These are phyloP conservation scores for Rissa tridactyla DNA, from an alignment of 2,113 vertebrate species.

Conservation along the genomic window DNA sequence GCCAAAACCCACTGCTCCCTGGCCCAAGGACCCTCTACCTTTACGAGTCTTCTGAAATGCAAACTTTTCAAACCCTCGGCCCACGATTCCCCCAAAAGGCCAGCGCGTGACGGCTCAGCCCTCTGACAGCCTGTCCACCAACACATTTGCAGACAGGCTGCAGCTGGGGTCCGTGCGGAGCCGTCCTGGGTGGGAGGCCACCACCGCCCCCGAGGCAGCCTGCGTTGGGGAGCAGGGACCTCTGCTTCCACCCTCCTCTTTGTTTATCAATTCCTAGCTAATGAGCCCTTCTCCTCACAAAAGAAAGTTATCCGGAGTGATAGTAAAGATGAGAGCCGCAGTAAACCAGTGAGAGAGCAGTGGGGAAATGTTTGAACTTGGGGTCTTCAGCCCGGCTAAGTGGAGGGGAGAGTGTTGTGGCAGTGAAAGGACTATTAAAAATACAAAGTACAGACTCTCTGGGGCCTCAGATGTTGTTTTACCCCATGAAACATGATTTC, in stretches of 20 bases:
- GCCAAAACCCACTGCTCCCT: neutral
- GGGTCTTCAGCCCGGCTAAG: neutral
- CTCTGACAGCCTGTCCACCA: conserved; percentile 11
- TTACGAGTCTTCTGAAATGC: neutral
- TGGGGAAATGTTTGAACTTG: conserved; percentile 38
- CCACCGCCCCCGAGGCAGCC: neutral
- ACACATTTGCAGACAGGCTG: neutral
- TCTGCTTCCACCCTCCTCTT: neutral
- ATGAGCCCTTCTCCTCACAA: neutral
- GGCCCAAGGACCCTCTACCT: neutral
- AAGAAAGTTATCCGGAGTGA: conserved; percentile 8
- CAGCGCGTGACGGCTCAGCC: neutral
- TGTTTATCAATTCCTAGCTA: conserved; percentile 54
- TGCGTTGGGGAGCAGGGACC: neutral
- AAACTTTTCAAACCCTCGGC: neutral
- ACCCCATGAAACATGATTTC: conserved; percentile 60
- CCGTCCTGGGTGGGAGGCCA: neutral
- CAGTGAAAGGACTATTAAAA: conserved; percentile 55
- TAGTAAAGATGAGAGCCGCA: conserved; percentile 51
- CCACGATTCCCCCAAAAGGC: neutral
- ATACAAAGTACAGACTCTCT: conserved; percentile 61
- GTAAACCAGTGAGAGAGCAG: conserved; percentile 1
- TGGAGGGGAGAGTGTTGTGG: conserved; percentile 41
- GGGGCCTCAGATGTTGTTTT: conserved; percentile 66
- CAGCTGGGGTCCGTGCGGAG: neutral